These are phyloP conservation scores for Ophthalmolycus amberensis DNA, from an alignment of 2,113 vertebrate species.

Conservation along the genomic window DNA sequence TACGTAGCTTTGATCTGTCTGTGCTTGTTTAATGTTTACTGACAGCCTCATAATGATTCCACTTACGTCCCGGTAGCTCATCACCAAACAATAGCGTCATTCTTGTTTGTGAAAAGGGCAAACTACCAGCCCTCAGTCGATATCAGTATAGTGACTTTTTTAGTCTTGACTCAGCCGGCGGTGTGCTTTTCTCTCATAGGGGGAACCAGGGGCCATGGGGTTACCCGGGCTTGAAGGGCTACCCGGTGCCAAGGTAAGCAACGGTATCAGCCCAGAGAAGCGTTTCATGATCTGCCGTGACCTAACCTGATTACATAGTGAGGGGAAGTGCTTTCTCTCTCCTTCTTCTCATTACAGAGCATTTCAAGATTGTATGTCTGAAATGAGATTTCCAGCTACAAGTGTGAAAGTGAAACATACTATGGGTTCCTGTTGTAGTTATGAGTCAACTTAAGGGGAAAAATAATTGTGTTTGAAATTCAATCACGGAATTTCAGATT, in stretches of 20 bases:
- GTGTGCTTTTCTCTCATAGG: slow-evolving; percentile 83
- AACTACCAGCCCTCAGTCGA: neutral
- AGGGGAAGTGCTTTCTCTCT: slow-evolving; percentile 2
- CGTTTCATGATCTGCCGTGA: slow-evolving; percentile 28
- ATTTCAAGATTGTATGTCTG: neutral
- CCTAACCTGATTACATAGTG: slow-evolving; percentile 20
- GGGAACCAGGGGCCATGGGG: slow-evolving; percentile 94
- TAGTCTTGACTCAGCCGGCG: slow-evolving; percentile 45
- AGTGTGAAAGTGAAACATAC: slow-evolving; percentile 16
- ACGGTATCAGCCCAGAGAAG: neutral
- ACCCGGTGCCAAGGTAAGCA: slow-evolving; percentile 92
- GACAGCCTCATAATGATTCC: slow-evolving; percentile 31
- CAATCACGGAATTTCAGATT: slow-evolving; percentile 18
- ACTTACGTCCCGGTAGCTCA: slow-evolving; percentile 30
- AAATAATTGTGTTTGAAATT: slow-evolving; percentile 21
- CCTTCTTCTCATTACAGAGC: slow-evolving; percentile 8
- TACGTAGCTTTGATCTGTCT: slow-evolving; percentile 42
- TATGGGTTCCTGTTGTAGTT: slow-evolving; percentile 8
- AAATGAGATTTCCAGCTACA: neutral
- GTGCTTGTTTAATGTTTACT: slow-evolving; percentile 30
- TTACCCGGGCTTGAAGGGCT: slow-evolving; percentile 95
- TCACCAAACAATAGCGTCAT: slow-evolving; percentile 8
- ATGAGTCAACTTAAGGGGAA: neutral
- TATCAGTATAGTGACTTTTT: slow-evolving; percentile 9
- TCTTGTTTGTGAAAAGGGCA: neutral